A percentile compares a stretch with the other conserved stretches of the same genome.
Evolutionary conservation across 2,888 invertebrate genomes (phyloP).

Genomic region (Synanthedon myopaeformis): DNA sequence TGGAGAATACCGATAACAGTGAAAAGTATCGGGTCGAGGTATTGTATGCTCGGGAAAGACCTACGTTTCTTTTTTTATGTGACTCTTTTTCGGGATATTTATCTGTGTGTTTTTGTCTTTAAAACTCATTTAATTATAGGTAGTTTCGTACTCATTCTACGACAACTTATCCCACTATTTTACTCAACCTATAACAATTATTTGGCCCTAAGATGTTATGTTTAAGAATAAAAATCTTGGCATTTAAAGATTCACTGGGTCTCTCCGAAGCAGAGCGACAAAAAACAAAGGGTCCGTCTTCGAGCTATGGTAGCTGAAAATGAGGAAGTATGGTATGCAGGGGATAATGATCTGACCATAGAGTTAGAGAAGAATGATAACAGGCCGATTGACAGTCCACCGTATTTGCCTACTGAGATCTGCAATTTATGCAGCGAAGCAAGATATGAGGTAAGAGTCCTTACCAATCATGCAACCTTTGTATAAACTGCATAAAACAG

Average conservation of each 20-base stretch:
- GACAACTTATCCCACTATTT: no score
- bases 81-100: neutral
- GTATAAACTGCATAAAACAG: no score
- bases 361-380: constrained; percentile 34
- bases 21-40: constrained; percentile 45
- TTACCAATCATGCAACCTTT: no score
- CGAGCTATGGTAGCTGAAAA: constrained; percentile 59
- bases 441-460: constrained; percentile 42
- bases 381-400: constrained; percentile 39
- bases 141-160: no score
- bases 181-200: no score
- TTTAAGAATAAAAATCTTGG: neutral
- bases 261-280: constrained; percentile 35
- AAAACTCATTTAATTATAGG: neutral
- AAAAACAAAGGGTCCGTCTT: constrained; percentile 34
- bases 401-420: constrained; percentile 14
- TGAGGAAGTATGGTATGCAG: constrained; percentile 45
- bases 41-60: neutral
- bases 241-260: constrained; percentile 49
- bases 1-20: constrained; percentile 50
- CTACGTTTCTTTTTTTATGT: no score
- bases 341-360: constrained; percentile 29
- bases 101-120: neutral
- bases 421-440: constrained; percentile 56
- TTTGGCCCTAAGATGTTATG: no score